phyloP scores from a whole-genome alignment of 2,113 vertebrate species.

The Phylloscopus whistleri region DNA sequence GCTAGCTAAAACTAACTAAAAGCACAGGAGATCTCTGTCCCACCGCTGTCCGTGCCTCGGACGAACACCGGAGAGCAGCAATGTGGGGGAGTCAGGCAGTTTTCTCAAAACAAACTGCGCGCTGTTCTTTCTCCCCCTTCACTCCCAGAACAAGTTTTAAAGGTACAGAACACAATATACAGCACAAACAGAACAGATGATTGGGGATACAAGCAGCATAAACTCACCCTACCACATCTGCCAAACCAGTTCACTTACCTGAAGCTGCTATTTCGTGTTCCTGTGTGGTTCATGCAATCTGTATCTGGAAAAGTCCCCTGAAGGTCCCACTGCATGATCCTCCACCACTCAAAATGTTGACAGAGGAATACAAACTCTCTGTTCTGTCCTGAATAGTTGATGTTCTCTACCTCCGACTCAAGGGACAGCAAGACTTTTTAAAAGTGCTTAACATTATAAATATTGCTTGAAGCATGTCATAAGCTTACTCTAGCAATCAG shows the following conservation, averaged over 20 bases:
- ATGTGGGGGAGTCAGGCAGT: too few species aligned
- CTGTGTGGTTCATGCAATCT: not conserved
- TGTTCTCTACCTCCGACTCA: not conserved
- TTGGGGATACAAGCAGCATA: too few species aligned
- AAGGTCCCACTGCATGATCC: not conserved
- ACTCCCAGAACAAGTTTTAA: too few species aligned
- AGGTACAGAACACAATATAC: too few species aligned
- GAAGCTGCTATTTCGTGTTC: not conserved
- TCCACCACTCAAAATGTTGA: not conserved
- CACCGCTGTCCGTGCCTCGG: too few species aligned
- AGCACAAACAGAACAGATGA: too few species aligned
- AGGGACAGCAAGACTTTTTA: not conserved
- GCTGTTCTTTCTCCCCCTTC: too few species aligned
- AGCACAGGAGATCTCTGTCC: too few species aligned
- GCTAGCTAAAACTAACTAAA: too few species aligned
- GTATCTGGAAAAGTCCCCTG: not conserved
- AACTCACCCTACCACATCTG: too few species aligned
- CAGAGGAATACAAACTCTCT: not conserved
- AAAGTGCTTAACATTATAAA: not conserved
- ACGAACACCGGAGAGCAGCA: too few species aligned
- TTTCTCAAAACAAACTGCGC: too few species aligned
- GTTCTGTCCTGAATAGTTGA: not conserved
- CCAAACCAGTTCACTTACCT: not conserved
- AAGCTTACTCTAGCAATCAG: not conserved
- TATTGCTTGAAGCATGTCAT: not conserved